These are phyloP conservation scores for Hyposmocoma kahamanoa DNA, from an alignment of 1,140 invertebrate genomes.

Conservation along the genomic window DNA sequence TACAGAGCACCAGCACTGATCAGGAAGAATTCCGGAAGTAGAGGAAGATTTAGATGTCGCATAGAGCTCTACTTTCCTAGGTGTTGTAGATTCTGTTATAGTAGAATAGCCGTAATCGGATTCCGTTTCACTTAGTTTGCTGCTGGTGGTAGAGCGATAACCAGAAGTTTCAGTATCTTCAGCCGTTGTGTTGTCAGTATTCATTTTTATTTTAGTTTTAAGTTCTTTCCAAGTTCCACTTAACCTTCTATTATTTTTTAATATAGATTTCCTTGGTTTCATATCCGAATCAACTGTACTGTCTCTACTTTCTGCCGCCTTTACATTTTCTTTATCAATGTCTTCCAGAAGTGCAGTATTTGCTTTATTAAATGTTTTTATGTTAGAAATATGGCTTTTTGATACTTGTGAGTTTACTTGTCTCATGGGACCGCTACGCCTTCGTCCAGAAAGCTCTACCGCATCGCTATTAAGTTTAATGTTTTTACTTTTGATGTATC, in stretches of 20 bases:
- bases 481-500: slow-evolving; percentile 5
- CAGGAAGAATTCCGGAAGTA: slow-evolving; percentile 56
- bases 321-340: slow-evolving; percentile 10
- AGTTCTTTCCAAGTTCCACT: slow-evolving; percentile 40
- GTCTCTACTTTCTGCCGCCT: slow-evolving; percentile 7
- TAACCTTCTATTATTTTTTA: slow-evolving; percentile 42
- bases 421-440: slow-evolving; percentile 36
- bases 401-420: slow-evolving; percentile 24
- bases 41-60: slow-evolving; percentile 40
- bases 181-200: slow-evolving; percentile 40
- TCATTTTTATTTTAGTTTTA: slow-evolving; percentile 10
- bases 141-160: slow-evolving; percentile 70
- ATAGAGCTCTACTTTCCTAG: slow-evolving; percentile 60
- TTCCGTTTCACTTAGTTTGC: slow-evolving; percentile 70
- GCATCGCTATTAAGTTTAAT: background rate
- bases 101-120: slow-evolving; percentile 75
- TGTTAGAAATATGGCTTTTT: slow-evolving; percentile 31
- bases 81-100: slow-evolving; percentile 63
- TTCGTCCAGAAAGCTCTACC: slow-evolving; percentile 14
- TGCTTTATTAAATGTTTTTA: slow-evolving; percentile 17
- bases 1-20: slow-evolving; percentile 62
- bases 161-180: slow-evolving; percentile 76
- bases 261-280: slow-evolving; percentile 54
- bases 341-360: slow-evolving; percentile 21
- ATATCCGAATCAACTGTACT: too few relatives aligned